These are phyloP conservation scores for Prinia subflava DNA, from an alignment of 2,113 vertebrate genomes.

Conservation along the genomic window DNA sequence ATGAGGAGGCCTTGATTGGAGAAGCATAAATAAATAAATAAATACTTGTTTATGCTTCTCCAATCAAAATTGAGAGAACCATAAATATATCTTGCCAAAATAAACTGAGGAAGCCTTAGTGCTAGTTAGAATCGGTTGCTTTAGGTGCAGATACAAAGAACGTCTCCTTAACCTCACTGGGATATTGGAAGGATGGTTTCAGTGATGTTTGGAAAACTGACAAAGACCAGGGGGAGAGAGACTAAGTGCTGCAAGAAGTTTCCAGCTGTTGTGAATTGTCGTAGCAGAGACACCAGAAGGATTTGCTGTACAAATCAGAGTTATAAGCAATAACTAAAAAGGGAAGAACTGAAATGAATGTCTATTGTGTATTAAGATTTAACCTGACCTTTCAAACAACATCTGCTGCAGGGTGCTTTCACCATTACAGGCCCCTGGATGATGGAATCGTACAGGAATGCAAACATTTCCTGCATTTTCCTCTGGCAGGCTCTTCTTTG, in stretches of 20 bases:
- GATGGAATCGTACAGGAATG: constrained; percentile 43
- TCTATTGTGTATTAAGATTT: not conserved
- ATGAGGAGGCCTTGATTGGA: not conserved
- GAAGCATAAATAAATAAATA: constrained; percentile 15
- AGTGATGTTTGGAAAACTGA: not conserved
- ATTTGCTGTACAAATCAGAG: not conserved
- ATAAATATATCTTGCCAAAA: constrained; percentile 6
- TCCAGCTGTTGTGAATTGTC: not conserved
- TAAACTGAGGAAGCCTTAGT: not conserved
- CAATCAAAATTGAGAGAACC: not conserved
- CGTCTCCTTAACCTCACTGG: not conserved
- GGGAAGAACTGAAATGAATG: not conserved
- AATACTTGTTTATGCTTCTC: not conserved
- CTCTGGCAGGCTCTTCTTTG: constrained; percentile 35
- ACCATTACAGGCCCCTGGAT: constrained; percentile 6
- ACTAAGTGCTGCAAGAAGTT: not conserved
- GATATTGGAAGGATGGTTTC: not conserved
- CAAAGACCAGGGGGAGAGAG: not conserved
- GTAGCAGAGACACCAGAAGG: not conserved
- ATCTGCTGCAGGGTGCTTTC: constrained; percentile 31
- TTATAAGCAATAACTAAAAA: not conserved
- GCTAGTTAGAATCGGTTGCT: not conserved
- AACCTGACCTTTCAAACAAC: constrained; percentile 22
- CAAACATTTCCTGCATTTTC: constrained; percentile 57
- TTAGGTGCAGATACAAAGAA: not conserved